Conservation (phyloP, 2,797 vertebrate species). For the Brotogeris chrysoptera region DNA sequence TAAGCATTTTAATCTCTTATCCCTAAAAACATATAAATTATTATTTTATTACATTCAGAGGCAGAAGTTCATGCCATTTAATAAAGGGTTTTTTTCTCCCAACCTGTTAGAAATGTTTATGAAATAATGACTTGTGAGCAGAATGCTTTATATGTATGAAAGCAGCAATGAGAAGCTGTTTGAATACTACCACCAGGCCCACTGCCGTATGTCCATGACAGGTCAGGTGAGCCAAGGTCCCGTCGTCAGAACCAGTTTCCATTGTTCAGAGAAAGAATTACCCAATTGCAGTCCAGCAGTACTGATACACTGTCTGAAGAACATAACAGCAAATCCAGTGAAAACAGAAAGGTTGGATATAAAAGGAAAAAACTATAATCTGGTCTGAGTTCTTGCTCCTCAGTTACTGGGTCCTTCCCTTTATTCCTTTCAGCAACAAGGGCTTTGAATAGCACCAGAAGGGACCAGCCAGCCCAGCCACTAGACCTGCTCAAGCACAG, state of each 20-base stretch:
- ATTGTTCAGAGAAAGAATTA: neutral
- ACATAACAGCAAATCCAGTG: neutral
- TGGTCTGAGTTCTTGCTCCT: neutral
- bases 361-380: neutral
- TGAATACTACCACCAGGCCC: neutral
- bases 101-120: neutral
- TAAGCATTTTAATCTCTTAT: conserved; percentile 25
- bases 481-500: neutral
- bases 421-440: neutral
- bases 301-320: neutral
- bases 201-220: neutral
- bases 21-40: conserved; percentile 31
- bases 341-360: neutral
- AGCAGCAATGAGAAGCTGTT: neutral
- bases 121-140: conserved; percentile 11
- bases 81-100: neutral
- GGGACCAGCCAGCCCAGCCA: neutral
- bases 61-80: conserved; percentile 23
- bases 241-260: neutral
- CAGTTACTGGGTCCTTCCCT: neutral
- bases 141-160: neutral
- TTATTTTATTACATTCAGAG: conserved; percentile 2
- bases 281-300: neutral
- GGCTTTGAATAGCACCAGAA: neutral
- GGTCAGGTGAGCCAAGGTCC: neutral